Percentiles rank a stretch among this genome's conserved stretches.
Evolutionary conservation across 2,888 invertebrate species (phyloP).

Genomic region (Teleiodes luculella): DNA sequence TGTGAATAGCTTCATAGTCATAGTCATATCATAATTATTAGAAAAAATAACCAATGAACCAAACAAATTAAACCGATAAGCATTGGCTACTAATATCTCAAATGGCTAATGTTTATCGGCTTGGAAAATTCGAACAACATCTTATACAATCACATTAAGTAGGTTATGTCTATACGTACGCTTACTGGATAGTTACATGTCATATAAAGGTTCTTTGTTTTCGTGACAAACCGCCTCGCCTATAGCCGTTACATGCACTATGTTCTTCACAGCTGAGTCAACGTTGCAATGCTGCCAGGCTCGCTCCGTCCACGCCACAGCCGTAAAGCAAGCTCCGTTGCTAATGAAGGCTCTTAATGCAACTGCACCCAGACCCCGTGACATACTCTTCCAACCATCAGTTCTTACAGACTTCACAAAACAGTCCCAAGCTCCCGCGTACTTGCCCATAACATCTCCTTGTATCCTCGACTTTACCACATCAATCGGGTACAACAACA

Average conservation of each 20-base stretch:
- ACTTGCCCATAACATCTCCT: constrained; percentile 82
- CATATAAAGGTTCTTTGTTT: constrained; percentile 51
- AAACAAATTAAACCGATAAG: too few relatives aligned
- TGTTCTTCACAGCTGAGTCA: constrained; percentile 36
- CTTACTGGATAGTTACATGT: constrained; percentile 31
- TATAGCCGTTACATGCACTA: constrained; percentile 46
- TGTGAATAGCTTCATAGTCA: too few relatives aligned
- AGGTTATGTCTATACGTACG: background rate
- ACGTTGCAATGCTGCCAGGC: constrained; percentile 59
- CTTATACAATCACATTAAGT: too few relatives aligned
- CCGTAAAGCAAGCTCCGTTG: constrained; percentile 94
- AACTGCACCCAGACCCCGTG: constrained; percentile 87
- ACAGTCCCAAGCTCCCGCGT: constrained; percentile 86
- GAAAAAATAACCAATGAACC: too few relatives aligned
- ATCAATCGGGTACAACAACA: constrained; percentile 91
- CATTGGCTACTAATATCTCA: too few relatives aligned
- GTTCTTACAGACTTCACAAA: constrained; percentile 81
- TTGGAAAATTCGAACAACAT: too few relatives aligned
- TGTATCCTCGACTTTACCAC: constrained; percentile 94
- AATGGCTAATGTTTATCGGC: too few relatives aligned
- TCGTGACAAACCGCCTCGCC: constrained; percentile 54
- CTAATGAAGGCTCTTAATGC: constrained; percentile 93
- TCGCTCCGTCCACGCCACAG: constrained; percentile 88
- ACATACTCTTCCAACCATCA: constrained; percentile 86
- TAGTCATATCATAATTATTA: too few relatives aligned